Percentiles rank a stretch among this genome's conserved stretches.
Conservation (phyloP, 2,113 vertebrate species). For the Lethenteron reissneri region DNA sequence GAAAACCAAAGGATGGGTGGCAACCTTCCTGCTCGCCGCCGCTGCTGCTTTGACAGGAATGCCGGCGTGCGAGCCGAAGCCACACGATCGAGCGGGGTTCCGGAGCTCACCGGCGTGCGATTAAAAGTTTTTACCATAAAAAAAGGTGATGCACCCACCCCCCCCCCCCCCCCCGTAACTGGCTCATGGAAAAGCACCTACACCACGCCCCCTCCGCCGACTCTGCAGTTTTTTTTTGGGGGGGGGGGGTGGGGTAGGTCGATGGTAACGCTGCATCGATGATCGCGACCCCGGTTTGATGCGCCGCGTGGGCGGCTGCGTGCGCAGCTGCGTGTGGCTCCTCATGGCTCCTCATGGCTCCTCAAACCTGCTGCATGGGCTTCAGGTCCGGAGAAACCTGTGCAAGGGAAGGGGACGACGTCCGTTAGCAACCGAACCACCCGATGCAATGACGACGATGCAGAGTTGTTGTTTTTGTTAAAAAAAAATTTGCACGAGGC, state of each 20-base stretch:
- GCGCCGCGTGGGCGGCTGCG: constrained; percentile 14
- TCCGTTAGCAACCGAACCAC: too few species aligned
- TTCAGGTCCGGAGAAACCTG: constrained; percentile 61
- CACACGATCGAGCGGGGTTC: not conserved
- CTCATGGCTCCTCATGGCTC: constrained; percentile 12
- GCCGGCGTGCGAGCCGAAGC: not conserved
- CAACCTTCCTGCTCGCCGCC: not conserved
- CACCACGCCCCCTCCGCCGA: not conserved
- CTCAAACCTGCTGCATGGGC: constrained; percentile 50
- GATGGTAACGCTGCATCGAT: not conserved
- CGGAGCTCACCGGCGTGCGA: not conserved
- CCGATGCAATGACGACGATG: too few species aligned
- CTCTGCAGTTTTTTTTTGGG: not conserved
- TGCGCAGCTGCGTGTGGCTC: constrained; percentile 13
- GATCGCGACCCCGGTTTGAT: not conserved
- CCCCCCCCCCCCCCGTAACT: not conserved
- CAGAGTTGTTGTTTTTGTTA: not conserved
- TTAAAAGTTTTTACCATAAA: not conserved
- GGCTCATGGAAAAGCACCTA: not conserved
- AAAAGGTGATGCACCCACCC: not conserved
- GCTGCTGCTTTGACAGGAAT: not conserved
- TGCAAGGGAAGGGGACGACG: constrained; percentile 10
- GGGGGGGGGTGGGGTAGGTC: not conserved
- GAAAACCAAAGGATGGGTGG: not conserved
- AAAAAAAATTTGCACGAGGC: not conserved